Evolutionary conservation across 2,888 invertebrate species (phyloP).

Genomic region (Zygothrica quintamaculata): DNA sequence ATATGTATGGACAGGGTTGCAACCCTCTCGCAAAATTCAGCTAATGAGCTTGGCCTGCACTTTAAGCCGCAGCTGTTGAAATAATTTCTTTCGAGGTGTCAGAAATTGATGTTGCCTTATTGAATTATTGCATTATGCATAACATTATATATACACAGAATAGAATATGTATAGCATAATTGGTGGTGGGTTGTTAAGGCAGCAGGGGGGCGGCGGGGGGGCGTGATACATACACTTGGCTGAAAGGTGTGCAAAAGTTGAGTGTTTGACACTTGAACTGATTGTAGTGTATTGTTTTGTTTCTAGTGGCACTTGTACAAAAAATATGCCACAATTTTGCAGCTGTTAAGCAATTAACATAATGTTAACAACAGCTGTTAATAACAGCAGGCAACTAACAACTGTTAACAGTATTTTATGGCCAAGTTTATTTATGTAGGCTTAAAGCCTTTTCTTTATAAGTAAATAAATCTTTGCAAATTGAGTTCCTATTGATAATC

Average conservation of each 20-base stretch:
- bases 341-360: background rate
- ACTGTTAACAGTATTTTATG: constrained; percentile 5
- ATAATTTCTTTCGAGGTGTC: constrained; percentile 66
- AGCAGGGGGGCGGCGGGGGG: constrained; percentile 35
- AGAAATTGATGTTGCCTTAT: constrained; percentile 69
- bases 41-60: constrained; percentile 53
- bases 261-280: constrained; percentile 58
- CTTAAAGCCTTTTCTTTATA: too few species aligned
- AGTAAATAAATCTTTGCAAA: too few species aligned
- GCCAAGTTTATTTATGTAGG: too few species aligned
- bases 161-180: constrained; percentile 65
- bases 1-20: constrained; percentile 54
- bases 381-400: background rate
- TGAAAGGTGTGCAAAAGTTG: constrained; percentile 42
- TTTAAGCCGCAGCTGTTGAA: constrained; percentile 56
- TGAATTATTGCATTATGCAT: constrained; percentile 71
- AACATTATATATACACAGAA: too few species aligned
- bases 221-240: background rate
- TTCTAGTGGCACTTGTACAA: constrained; percentile 7
- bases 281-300: constrained; percentile 57
- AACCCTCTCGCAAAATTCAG: constrained; percentile 48
- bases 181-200: constrained; percentile 1
- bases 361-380: constrained; percentile 14
- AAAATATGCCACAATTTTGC: constrained; percentile 10
- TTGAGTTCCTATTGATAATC: too few species aligned